A percentile compares a stretch with the other conserved stretches of the same genome.
These are phyloP conservation scores for Marmota monax DNA, from an alignment of 2,113 vertebrate species.

Conservation along the genomic window DNA sequence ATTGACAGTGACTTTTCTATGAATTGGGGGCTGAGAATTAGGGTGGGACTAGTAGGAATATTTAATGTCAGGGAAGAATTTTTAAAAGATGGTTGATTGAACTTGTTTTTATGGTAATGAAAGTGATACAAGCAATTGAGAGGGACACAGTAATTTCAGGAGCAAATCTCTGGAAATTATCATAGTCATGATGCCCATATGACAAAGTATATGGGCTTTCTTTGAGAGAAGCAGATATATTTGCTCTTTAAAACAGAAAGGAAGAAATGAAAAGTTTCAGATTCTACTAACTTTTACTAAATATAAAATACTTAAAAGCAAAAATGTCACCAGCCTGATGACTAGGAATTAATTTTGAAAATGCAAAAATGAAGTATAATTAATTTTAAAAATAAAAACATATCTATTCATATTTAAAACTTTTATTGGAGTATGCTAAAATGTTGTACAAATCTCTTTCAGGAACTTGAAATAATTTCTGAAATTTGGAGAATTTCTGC, in stretches of 20 bases:
- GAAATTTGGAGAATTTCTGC: not conserved
- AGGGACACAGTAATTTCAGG: not conserved
- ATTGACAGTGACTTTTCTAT: not conserved
- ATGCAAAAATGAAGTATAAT: not conserved
- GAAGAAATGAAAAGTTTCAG: not conserved
- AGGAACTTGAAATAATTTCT: not conserved
- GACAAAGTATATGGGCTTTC: not conserved
- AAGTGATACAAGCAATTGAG: not conserved
- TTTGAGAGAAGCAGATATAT: not conserved
- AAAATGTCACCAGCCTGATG: not conserved
- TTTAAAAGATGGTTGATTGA: not conserved
- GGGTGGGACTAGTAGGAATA: not conserved
- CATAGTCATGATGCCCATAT: not conserved
- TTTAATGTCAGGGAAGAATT: not conserved
- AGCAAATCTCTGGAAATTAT: not conserved
- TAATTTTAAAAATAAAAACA: not conserved
- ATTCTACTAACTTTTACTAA: not conserved
- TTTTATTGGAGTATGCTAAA: not conserved
- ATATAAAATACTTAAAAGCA: not conserved
- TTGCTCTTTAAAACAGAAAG: not conserved
- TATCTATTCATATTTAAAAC: not conserved
- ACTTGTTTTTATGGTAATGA: not conserved
- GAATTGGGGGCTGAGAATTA: not conserved
- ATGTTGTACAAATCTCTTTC: not conserved
- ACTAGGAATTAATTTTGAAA: not conserved